A percentile compares a stretch with the other conserved stretches of the same genome.
phyloP scores from a whole-genome alignment of 2,113 vertebrate genomes.

The Callaeas wilsoni region DNA sequence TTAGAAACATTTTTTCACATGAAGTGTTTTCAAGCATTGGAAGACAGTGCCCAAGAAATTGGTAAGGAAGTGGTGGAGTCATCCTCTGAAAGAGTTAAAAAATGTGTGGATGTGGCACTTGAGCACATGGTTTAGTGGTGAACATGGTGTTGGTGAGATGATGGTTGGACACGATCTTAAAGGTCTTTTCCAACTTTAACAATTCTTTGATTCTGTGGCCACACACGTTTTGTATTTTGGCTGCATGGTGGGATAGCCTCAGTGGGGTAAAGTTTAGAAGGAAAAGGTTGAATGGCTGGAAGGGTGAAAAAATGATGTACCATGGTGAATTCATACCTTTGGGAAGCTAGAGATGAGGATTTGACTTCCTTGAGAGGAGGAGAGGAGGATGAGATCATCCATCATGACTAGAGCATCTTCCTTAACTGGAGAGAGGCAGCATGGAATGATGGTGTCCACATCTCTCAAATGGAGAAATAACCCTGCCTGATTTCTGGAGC shows the following conservation, averaged over 20 bases:
- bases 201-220: background rate
- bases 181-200: background rate
- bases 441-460: background rate
- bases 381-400: background rate
- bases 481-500: background rate
- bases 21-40: background rate
- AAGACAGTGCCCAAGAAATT: background rate
- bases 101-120: background rate
- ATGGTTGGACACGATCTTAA: fast-evolving
- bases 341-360: background rate
- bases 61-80: background rate
- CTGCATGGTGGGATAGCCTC: background rate
- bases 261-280: background rate
- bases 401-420: background rate
- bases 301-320: background rate
- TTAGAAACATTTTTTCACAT: background rate
- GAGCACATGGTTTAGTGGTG: background rate
- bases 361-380: background rate
- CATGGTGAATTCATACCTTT: background rate
- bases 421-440: background rate
- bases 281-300: background rate
- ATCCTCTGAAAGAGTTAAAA: background rate
- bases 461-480: background rate
- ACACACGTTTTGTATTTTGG: background rate
- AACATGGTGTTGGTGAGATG: background rate